Percentiles rank a stretch among this genome's conserved stretches.
Evolutionary conservation across 2,797 vertebrate species (phyloP).

Genomic region (Allobates femoralis): DNA sequence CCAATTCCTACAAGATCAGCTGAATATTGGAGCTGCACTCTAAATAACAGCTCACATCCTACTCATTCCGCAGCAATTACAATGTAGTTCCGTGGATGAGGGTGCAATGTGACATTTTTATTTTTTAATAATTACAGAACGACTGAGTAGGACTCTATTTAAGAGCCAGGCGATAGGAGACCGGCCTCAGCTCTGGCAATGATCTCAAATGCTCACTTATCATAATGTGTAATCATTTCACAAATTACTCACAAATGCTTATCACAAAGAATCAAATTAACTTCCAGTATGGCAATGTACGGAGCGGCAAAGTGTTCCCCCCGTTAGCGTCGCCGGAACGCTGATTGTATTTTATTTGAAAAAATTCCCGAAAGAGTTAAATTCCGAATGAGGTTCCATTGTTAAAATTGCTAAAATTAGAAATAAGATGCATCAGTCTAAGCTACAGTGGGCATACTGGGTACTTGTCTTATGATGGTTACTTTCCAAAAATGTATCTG

Average conservation of each 20-base stretch:
- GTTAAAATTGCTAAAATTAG: not conserved
- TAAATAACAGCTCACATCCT: not conserved
- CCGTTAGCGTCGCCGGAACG: not conserved
- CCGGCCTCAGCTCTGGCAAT: slow-evolving; percentile 12
- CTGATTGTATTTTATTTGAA: not conserved
- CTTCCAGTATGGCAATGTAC: not conserved
- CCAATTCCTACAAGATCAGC: not conserved
- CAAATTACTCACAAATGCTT: slow-evolving; percentile 47
- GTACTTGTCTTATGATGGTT: not conserved
- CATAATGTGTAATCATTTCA: slow-evolving; percentile 54
- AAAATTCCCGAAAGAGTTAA: slow-evolving; percentile 10
- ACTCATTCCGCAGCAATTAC: not conserved
- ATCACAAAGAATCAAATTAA: slow-evolving; percentile 46
- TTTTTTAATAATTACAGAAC: slow-evolving; percentile 33
- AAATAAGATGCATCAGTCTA: no score
- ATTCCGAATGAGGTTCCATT: not conserved
- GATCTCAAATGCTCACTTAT: slow-evolving; percentile 57
- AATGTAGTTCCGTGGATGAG: not conserved
- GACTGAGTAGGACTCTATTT: slow-evolving; percentile 11
- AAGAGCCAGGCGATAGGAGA: slow-evolving; percentile 3
- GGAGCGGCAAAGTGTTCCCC: not conserved
- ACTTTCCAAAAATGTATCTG: not conserved
- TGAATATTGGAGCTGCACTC: not conserved
- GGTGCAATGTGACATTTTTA: slow-evolving; percentile 15
- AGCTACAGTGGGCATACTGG: not conserved